A percentile compares a stretch with the other conserved stretches of the same genome.
Conservation (phyloP, 2,797 vertebrate species). For the Sylvilagus floridanus region DNA sequence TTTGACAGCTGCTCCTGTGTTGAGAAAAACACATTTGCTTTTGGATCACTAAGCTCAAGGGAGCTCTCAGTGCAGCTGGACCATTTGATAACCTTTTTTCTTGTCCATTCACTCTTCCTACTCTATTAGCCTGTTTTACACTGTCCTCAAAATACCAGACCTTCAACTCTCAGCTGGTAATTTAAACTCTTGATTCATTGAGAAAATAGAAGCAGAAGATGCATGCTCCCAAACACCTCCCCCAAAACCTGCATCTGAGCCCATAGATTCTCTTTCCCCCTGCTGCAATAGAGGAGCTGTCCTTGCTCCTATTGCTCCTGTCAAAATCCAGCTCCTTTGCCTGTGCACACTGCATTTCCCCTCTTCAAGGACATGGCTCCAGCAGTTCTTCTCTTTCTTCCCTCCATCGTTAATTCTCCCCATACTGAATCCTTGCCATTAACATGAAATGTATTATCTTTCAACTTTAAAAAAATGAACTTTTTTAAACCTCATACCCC, state of each 20-base stretch:
- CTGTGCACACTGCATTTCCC: not conserved
- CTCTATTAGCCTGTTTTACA: not conserved
- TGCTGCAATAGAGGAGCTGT: not conserved
- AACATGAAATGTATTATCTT: not conserved
- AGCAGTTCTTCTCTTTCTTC: not conserved
- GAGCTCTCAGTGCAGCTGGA: not conserved
- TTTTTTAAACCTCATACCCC: not conserved
- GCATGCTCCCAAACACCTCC: not conserved
- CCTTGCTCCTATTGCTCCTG: not conserved
- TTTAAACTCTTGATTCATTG: conserved; percentile 3
- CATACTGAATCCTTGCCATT: not conserved
- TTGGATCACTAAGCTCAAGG: not conserved
- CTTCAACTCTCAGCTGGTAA: not conserved
- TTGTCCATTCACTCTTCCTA: not conserved
- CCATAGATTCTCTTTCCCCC: not conserved
- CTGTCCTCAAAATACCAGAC: not conserved
- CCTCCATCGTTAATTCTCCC: not conserved
- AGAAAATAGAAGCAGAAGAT: not conserved
- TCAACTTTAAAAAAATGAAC: not conserved
- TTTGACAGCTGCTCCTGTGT: not conserved
- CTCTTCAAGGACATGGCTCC: not conserved
- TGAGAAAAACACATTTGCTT: not conserved
- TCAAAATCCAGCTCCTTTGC: not conserved
- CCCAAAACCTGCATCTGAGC: not conserved
- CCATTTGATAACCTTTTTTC: not conserved